Base-by-base conservation (phyloP, 37 sponge, comb jelly and placozoan genomes). In the Oopsacas minuta region DNA sequence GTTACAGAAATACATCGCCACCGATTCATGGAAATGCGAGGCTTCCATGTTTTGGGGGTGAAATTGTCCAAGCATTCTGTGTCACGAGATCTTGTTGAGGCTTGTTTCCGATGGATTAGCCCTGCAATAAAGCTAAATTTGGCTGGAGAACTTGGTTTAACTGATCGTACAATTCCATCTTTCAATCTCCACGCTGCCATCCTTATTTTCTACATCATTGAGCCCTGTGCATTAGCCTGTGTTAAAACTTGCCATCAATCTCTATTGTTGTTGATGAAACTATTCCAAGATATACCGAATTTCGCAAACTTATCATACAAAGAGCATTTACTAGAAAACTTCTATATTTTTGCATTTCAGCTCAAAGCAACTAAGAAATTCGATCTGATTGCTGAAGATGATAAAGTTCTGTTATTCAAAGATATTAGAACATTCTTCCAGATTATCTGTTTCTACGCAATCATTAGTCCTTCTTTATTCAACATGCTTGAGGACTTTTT, bases 231-330 rank as follows among this genome's bases (percentile, higher is more conserved):
- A 25, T 12, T 61, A 20, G 75, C 75, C 1, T 61, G 75, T n/a
- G 30, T 61, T 3, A 61, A 12, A 34, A 61, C 75, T 61, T 61
- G 75, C 22, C 75, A 61, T 61, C 75, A 61, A n/a, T 61, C 75
- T 3, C 22, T 61, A 3, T 34, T 61, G 22, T 61, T 61, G 75
- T 12, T 61, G 22, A 61, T 61, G 75, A 61, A 61, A 61, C 75
- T 61, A 3, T 61, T 61, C 30, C 75, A 61, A 34, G 75, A 61
- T 61, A 61, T 61, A 61, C 75, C 75, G 28, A 61, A 61, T 61
- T 61, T 61, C 75, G 75, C 75, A 5, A 61, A 61, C 28, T n/a
- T 61, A 61, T 25, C 30, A 5, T 61, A 61, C 30, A 61, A 61
- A 61, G 75, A 61, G 22, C 75, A 61, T 61, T 61, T 61, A 34